Evolutionary conservation across 2,113 vertebrate species (phyloP), one percentile per base, ranked within the genome.

Genomic region (Ammodytes marinus): DNA sequence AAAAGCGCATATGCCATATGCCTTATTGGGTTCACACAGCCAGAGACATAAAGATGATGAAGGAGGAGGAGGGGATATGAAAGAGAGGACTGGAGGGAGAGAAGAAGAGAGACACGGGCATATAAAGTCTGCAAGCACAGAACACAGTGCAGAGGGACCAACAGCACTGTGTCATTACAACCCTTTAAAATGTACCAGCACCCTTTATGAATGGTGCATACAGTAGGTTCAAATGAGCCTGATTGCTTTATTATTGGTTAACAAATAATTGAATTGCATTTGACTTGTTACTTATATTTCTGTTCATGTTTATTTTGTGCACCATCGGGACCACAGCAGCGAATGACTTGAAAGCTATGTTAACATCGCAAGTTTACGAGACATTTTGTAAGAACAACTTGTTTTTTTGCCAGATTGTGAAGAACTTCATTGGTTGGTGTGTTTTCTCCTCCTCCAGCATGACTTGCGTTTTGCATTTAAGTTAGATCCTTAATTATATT

Each of bases 11-110:
- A 68, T 0, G 64, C 39, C 79, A 27, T 27, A 27, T 73, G 79
- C 73, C 40, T 10, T 40, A 45, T n/a, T 74, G 15, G 59, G 19
- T 77, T 86, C 46, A 69, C 46, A 69, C 61, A 71, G 69, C 46
- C 9, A 77, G 67, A 73, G 79, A 74, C 83, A 83, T 81, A 77
- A 82, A 86, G 59, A 83, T 69, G 76, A 86, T 69, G 77, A 53
- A 77, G 68, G 47, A 73, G 69, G 14, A 50, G 45, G 39, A 66
- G 7, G 37, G 46, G 49, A 71, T 60, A 59, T 37, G 49, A 67
- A 61, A 40, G 0, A 57, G 53, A 55, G 5, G 19, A 9, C 10
- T 76, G 54, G 6, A 59, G 53, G 52, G 46, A 60, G 69, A 54
- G 27, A 40, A 54, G 0, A 13, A 69, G 54, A 65, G 52, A 54